Conservation (phyloP, 2,888 invertebrate genomes). For the Andrena trimmerana region DNA sequence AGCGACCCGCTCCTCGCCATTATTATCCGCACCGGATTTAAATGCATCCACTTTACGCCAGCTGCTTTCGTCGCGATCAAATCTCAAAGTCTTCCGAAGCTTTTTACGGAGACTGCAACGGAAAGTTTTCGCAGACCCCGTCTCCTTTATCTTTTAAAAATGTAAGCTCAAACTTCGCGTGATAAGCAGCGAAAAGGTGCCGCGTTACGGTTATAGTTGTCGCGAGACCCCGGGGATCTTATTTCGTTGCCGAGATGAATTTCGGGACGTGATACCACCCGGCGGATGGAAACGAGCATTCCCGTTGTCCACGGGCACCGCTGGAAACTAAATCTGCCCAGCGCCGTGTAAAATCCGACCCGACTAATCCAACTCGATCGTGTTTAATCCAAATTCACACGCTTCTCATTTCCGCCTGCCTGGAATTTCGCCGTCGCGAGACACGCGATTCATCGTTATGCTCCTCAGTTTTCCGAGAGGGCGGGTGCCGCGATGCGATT, state of each 20-base stretch:
- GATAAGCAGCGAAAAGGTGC: constrained; percentile 1
- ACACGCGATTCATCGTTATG: constrained; percentile 57
- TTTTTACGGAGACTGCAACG: background rate
- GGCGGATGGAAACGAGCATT: constrained; percentile 6
- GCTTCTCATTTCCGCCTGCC: constrained; percentile 53
- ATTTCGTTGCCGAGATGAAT: background rate
- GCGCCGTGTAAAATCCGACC: background rate
- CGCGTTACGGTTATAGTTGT: background rate
- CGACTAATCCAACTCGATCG: constrained; percentile 53
- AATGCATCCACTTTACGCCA: constrained; percentile 64
- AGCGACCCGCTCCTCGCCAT: constrained; percentile 31
- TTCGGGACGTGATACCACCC: background rate
- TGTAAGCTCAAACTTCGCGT: background rate
- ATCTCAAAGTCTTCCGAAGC: constrained; percentile 54
- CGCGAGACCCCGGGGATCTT: background rate
- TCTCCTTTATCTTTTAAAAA: constrained; percentile 2
- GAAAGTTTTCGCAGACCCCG: background rate
- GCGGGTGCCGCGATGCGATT: constrained; percentile 43
- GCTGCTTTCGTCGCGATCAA: constrained; percentile 68
- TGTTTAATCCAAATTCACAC: constrained; percentile 54
- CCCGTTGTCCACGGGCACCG: background rate
- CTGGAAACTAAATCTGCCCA: constrained; percentile 8
- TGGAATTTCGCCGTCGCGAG: constrained; percentile 44
- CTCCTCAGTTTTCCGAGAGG: constrained; percentile 48
- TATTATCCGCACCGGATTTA: constrained; percentile 64